Conservation (phyloP, 2,888 invertebrate species). For the Rotaria socialis region DNA sequence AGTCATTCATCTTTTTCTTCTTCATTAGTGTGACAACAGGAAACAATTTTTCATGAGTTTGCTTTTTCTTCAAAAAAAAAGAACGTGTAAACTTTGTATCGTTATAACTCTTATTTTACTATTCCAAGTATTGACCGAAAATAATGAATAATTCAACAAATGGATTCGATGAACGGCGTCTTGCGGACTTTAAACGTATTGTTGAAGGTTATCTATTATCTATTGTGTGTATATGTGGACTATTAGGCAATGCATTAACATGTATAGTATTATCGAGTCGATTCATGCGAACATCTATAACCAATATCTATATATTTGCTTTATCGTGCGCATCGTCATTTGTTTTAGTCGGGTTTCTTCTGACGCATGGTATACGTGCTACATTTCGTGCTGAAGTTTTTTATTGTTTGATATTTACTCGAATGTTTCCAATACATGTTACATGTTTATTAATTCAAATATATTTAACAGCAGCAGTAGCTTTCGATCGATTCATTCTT, state of each 20-base stretch:
- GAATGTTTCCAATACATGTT: constrained; percentile 1
- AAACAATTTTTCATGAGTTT: no score
- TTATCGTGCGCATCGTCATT: background rate
- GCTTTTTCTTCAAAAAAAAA: no score
- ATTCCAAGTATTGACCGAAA: background rate
- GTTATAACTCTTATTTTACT: background rate
- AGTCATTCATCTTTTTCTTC: no score
- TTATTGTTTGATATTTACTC: background rate
- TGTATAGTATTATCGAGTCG: background rate
- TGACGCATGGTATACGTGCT: background rate
- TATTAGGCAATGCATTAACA: constrained; percentile 4
- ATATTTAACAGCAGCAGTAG: constrained; percentile 28
- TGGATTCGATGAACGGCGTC: background rate
- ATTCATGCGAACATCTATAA: constrained; percentile 23
- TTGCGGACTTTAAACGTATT: background rate
- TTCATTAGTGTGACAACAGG: no score
- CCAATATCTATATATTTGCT: constrained; percentile 5
- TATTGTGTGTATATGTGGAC: background rate
- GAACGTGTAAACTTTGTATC: no score
- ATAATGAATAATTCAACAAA: background rate
- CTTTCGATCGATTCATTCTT: background rate
- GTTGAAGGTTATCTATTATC: background rate
- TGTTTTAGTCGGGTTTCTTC: background rate
- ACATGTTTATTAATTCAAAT: constrained; percentile 23
- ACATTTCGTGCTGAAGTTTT: background rate